Evolutionary conservation across 2,888 invertebrate species (phyloP), one percentile per base, ranked within the genome.

Genomic region (Noctua janthina): DNA sequence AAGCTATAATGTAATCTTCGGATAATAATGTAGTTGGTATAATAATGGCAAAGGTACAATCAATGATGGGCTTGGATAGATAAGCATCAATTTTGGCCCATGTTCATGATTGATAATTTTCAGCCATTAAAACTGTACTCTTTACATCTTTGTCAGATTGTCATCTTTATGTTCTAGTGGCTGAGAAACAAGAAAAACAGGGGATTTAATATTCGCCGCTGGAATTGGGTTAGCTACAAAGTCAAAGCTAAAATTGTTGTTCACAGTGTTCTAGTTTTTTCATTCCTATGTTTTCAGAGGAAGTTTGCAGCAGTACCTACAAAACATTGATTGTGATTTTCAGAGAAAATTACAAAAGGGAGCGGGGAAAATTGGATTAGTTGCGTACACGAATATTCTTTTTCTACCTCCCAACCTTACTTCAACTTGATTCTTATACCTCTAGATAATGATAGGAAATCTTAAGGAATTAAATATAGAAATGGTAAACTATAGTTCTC

Each of bases 181-280:
- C 54, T 13, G 64, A 56, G 29, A 71, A 85, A 85, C 75, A 87
- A 74, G 70, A 77, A 78, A 85, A 70, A 76, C 64, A 66, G n/a
- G 69, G 17, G 62, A 68, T 87, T 87, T 81, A 81, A 86, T 85
- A 84, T 78, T 68, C 75, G 64, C 73, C 66, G 69, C 67, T 78
- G 70, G 64, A 84, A 84, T 81, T 74, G 67, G 73, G 77, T 84
- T 56, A 74, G 81, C 67, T n/a, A 72, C 83, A 84, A 81, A 85
- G 81, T 86, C 87, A 85, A 85, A 87, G 84, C 84, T 66, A 78
- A 83, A 78, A 86, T 75, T 81, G 67, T 75, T 76, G 86, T 83
- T 71, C 54, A 71, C 73, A 51, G 64, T 66, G 49, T 54, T 68
- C 71, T 71, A 74, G 74, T 43, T 74, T 72, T 83, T 77, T 74